Conservation (phyloP, 2,888 invertebrate species). For the Callyntrura sp. region DNA sequence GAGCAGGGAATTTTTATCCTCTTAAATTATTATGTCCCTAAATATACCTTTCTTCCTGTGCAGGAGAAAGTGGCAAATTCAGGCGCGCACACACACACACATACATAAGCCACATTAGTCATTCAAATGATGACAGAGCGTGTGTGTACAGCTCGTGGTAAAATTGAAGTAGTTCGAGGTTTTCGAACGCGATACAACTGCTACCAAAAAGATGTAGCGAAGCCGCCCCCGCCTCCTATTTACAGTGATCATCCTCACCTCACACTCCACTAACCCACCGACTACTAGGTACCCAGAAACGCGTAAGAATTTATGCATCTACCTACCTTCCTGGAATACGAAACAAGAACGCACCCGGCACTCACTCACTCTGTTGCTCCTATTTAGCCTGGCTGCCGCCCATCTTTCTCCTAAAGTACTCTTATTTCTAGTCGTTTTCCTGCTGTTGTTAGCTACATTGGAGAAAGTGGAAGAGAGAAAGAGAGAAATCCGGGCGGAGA, state of each 20-base stretch:
- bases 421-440: not conserved
- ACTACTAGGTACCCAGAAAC: not conserved
- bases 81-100: not conserved
- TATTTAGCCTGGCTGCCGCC: not conserved
- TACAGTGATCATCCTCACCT: not conserved
- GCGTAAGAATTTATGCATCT: not conserved
- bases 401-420: not conserved
- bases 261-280: conserved; percentile 1
- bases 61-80: not conserved
- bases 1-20: not conserved
- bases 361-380: not conserved
- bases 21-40: too few species aligned
- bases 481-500: not conserved
- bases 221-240: not conserved
- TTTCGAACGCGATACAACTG: not conserved
- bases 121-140: conserved; percentile 33
- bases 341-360: too few species aligned
- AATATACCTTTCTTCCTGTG: not conserved
- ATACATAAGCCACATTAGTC: conserved; percentile 8
- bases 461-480: not conserved
- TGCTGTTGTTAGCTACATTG: not conserved
- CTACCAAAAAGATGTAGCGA: not conserved
- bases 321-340: not conserved
- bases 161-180: not conserved
- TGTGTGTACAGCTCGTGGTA: not conserved